Percentiles rank a stretch among this genome's conserved stretches.
Evolutionary conservation across 1,140 invertebrate genomes (phyloP).

Genomic region (Heliconius melpomene): DNA sequence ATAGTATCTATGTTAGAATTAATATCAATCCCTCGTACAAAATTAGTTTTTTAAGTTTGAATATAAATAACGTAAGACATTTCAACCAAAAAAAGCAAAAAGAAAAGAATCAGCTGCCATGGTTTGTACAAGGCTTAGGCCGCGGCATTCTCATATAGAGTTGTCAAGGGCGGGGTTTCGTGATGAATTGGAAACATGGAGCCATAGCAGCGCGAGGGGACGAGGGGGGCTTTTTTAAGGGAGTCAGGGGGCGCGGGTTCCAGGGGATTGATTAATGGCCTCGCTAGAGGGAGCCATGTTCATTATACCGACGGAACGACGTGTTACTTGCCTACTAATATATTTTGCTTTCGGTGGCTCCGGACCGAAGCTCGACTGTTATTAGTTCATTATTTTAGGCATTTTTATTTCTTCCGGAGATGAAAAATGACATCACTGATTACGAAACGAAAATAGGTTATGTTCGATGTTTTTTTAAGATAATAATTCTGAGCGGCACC

Average conservation of each 20-base stretch:
- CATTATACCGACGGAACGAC: slow-evolving; percentile 77
- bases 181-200: slow-evolving; percentile 80
- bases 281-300: slow-evolving; percentile 77
- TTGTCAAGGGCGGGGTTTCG: slow-evolving; percentile 81
- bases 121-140: slow-evolving; percentile 47
- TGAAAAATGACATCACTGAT: slow-evolving; percentile 68
- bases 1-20: no score
- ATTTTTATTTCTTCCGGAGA: slow-evolving; percentile 76
- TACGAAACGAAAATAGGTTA: slow-evolving; percentile 55
- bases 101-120: slow-evolving; percentile 47
- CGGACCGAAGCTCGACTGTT: slow-evolving; percentile 56
- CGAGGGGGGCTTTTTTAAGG: slow-evolving; percentile 64
- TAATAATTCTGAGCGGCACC: slow-evolving; percentile 33
- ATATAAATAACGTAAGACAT: not conserved
- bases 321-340: slow-evolving; percentile 79
- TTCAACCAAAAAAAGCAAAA: slow-evolving; percentile 17
- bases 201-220: slow-evolving; percentile 62
- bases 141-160: slow-evolving; percentile 77
- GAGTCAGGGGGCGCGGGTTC: slow-evolving; percentile 46
- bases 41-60: not conserved
- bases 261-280: slow-evolving; percentile 71
- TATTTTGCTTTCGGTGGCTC: slow-evolving; percentile 72
- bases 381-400: slow-evolving; percentile 76
- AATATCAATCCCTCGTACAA: not conserved
- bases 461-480: slow-evolving; percentile 47